Evolutionary conservation across 2,888 invertebrate genomes (phyloP).

Genomic region (Belgica antarctica): DNA sequence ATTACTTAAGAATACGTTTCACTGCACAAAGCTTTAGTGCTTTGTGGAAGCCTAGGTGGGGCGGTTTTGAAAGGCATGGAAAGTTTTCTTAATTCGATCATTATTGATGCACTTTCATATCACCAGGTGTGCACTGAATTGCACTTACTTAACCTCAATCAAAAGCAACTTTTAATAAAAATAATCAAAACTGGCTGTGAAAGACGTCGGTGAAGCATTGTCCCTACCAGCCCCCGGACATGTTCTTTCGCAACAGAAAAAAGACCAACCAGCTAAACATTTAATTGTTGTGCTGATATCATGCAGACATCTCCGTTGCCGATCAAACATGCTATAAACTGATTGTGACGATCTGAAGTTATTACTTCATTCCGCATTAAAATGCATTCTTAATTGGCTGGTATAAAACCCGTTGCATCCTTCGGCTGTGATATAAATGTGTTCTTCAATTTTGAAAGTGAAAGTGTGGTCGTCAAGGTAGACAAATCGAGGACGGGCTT

Average conservation of each 20-base stretch:
- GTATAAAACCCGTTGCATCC: neutral
- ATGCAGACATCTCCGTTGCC: neutral
- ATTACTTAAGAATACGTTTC: no score
- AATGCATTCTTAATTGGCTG: neutral
- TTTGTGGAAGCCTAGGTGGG: no score
- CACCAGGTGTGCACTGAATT: no score
- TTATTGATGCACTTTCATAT: no score
- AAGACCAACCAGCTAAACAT: neutral
- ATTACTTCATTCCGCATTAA: constrained; percentile 6
- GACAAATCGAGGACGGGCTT: neutral
- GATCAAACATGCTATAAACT: neutral
- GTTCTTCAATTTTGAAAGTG: neutral
- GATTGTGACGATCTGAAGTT: neutral
- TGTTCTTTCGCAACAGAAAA: neutral
- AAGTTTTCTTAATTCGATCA: no score
- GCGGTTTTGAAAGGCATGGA: no score
- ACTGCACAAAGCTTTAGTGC: no score
- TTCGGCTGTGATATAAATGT: constrained; percentile 1
- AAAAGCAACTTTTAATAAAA: no score
- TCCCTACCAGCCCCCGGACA: no score
- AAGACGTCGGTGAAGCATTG: no score
- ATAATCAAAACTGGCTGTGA: no score
- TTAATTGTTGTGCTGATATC: constrained; percentile 4
- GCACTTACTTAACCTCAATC: no score
- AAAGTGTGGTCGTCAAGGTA: neutral